Evolutionary conservation across 1,140 invertebrate species (phyloP), one percentile per base, ranked within the genome.

Genomic region (Platyscapa corneri): DNA sequence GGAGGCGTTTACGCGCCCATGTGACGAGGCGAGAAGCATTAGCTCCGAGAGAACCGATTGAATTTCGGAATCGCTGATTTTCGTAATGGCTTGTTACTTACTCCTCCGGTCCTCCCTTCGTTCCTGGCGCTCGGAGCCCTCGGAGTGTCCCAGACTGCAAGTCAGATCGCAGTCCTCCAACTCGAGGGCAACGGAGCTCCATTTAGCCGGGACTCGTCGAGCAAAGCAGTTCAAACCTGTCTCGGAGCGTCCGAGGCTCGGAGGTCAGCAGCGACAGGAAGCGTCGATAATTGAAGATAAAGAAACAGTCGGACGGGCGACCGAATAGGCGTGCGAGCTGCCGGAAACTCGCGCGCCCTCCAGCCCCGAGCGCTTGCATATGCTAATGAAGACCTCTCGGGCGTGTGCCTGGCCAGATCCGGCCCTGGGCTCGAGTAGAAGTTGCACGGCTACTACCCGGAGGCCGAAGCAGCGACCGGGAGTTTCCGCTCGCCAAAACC

Each of bases 321-420:
- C 70, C 70, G 75, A 39, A 78, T 39, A 78, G 74, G 82, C 60
- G 75, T 53, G 18, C 18, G 10, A 53, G 49, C 42, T 74, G 34
- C 0, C 3, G 34, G 27, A 42, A 12, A 20, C 23, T 14, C 77
- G 72, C 37, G 37, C 18, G 27, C 53, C 30, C 6, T 34, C 16
- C 20, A 0, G 14, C 39, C 0, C 56, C 32, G 16, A 3, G n/a
- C 72, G 30, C 8, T 30, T 65, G 30, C 65, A 37, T 85, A 85
- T 85, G 84, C 53, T 85, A 85, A 85, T 85, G n/a, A 34, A 82
- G 65, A 60, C 70, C 27, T 82, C 77, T 82, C 23, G 32, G 83
- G 82, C 89, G 88, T 88, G 89, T 49, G 74, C 10, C 77, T 34
- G 87, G 86, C 88, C 90, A 90, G 90, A 91, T 91, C 77, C 16